Evolutionary conservation across 2,113 vertebrate genomes (phyloP).

Genomic region (Cettia cetti): DNA sequence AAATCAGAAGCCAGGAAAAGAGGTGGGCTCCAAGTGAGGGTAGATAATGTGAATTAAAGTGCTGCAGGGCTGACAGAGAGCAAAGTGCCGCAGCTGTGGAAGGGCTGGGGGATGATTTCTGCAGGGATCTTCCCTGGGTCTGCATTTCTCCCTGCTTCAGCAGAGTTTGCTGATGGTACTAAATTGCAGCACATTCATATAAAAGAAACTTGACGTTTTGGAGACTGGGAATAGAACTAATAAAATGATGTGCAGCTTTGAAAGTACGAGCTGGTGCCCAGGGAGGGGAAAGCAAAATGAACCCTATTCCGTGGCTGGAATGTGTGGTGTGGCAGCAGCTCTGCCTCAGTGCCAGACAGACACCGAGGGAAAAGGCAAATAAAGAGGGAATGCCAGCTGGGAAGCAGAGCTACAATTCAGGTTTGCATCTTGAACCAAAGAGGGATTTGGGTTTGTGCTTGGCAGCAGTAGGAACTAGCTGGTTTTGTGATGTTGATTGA

Average conservation of each 20-base stretch:
- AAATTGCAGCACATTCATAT: conserved; percentile 13
- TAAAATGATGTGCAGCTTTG: conserved; percentile 10
- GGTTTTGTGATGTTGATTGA: neutral
- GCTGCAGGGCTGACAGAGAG: neutral
- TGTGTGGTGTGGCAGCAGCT: neutral
- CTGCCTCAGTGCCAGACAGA: neutral
- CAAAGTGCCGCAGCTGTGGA: neutral
- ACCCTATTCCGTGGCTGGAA: neutral
- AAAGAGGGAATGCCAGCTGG: neutral
- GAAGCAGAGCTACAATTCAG: neutral
- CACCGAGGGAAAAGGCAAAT: neutral
- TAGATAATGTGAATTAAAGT: neutral
- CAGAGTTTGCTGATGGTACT: conserved; percentile 20
- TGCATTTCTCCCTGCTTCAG: neutral
- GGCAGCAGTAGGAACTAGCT: neutral
- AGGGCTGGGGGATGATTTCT: neutral
- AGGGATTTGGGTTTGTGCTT: rapidly evolving
- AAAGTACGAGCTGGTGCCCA: neutral
- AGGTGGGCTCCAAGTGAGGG: neutral
- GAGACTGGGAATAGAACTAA: conserved; percentile 31
- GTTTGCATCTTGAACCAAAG: neutral
- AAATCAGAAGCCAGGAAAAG: neutral
- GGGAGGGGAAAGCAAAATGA: neutral
- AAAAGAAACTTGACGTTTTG: neutral
- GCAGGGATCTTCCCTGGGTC: neutral